These are phyloP conservation scores for Percina caprodes DNA, from an alignment of 2,113 vertebrate species.

Conservation along the genomic window DNA sequence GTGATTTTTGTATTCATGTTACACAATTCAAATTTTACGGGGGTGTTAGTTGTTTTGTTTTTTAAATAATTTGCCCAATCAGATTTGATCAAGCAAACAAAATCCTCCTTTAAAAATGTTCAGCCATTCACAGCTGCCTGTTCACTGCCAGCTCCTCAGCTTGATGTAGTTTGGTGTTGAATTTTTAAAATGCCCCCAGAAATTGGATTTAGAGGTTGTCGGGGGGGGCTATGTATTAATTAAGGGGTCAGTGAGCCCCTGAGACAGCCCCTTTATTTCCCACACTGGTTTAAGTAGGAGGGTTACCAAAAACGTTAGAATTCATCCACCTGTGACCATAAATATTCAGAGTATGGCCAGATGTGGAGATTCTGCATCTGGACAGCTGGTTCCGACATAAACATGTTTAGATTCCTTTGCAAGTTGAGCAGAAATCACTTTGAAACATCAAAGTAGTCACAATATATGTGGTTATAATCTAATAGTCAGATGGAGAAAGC, in stretches of 20 bases:
- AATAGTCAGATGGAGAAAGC: neutral
- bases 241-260: neutral
- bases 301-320: neutral
- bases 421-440: neutral
- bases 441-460: neutral
- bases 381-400: neutral
- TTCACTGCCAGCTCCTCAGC: neutral
- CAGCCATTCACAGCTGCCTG: neutral
- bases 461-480: neutral
- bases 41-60: neutral
- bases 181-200: neutral
- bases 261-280: neutral
- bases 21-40: neutral
- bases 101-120: neutral
- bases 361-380: too few species aligned
- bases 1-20: conserved; percentile 15
- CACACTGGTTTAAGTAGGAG: neutral
- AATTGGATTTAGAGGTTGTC: neutral
- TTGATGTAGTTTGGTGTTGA: neutral
- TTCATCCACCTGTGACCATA: neutral
- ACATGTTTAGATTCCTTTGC: neutral
- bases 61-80: neutral
- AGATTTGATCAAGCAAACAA: neutral
- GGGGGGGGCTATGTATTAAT: neutral
- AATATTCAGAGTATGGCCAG: neutral